Evolutionary conservation across 1,140 invertebrate species (phyloP).

Genomic region (Aradophagus sp.): DNA sequence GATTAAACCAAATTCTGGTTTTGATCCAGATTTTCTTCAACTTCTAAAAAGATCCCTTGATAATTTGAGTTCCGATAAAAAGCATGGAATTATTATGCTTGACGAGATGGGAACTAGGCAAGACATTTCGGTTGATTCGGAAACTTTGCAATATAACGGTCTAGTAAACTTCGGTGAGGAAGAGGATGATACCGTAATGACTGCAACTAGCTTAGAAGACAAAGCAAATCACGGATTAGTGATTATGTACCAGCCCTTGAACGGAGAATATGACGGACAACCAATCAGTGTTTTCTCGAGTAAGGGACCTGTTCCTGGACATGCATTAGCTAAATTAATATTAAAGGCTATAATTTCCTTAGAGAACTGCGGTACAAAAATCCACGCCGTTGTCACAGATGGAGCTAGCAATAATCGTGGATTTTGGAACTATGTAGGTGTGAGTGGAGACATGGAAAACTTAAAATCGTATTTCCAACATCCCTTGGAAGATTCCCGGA

Average conservation of each 20-base stretch:
- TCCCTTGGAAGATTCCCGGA: too few relatives aligned
- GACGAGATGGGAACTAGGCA: slow-evolving; percentile 46
- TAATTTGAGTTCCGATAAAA: slow-evolving; percentile 23
- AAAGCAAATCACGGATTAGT: slow-evolving; percentile 16
- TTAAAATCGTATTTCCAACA: too few relatives aligned
- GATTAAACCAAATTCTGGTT: slow-evolving; percentile 28
- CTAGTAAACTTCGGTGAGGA: slow-evolving; percentile 44
- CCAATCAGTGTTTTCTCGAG: slow-evolving; percentile 29
- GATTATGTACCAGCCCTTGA: slow-evolving; percentile 11
- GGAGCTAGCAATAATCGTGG: slow-evolving; percentile 8
- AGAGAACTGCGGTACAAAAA: slow-evolving; percentile 16
- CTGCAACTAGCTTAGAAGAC: slow-evolving; percentile 3
- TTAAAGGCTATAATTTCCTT: slow-evolving; percentile 30
- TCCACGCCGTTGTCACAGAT: slow-evolving; percentile 15
- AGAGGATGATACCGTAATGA: background rate
- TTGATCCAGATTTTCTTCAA: slow-evolving; percentile 37
- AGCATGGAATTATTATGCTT: slow-evolving; percentile 34
- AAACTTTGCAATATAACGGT: slow-evolving; percentile 36
- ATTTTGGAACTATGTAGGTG: slow-evolving; percentile 16
- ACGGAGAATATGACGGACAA: slow-evolving; percentile 10
- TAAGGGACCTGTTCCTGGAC: slow-evolving; percentile 16
- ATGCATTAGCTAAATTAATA: slow-evolving; percentile 15
- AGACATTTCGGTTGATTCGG: slow-evolving; percentile 26
- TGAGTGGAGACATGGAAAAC: slow-evolving; percentile 6
- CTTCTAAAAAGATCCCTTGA: slow-evolving; percentile 32